Evolutionary conservation across 1,140 invertebrate species (phyloP).

Genomic region (Lethocerus indicus): DNA sequence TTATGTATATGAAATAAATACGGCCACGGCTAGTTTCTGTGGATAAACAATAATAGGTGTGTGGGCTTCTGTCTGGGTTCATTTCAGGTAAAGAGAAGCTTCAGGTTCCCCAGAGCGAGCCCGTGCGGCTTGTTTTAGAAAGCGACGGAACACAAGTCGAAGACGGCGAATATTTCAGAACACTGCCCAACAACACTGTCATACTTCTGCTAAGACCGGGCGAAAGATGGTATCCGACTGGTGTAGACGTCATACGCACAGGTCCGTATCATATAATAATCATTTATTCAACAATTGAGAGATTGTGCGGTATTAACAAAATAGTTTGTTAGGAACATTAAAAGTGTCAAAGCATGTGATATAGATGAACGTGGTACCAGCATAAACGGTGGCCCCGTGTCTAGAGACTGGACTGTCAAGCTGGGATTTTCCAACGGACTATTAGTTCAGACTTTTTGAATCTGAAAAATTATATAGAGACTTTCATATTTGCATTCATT

Average conservation of each 20-base stretch:
- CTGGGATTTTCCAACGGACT: too few relatives aligned
- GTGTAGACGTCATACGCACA: conserved; percentile 80
- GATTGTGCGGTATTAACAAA: too few relatives aligned
- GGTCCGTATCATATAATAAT: conserved; percentile 34
- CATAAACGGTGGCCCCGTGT: too few relatives aligned
- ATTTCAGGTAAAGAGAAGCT: conserved; percentile 70
- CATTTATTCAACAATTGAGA: too few relatives aligned
- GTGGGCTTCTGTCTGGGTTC: background rate
- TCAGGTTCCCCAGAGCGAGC: conserved; percentile 62
- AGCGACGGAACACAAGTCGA: conserved; percentile 89
- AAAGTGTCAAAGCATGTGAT: too few relatives aligned
- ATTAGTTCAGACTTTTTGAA: too few relatives aligned
- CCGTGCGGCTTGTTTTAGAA: conserved; percentile 74
- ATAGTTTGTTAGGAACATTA: too few relatives aligned
- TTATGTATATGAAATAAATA: conserved; percentile 1
- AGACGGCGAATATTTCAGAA: conserved; percentile 85
- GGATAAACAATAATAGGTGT: background rate
- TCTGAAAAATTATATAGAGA: too few relatives aligned
- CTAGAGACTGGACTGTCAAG: too few relatives aligned
- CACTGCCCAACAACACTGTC: conserved; percentile 76
- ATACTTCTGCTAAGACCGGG: conserved; percentile 70
- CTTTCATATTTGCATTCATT: too few relatives aligned
- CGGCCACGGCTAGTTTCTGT: background rate
- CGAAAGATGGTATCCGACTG: conserved; percentile 80
- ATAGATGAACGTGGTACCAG: too few relatives aligned